Base-by-base conservation (phyloP, 37 sponge, comb jelly and placozoan genomes). In the Chondrilla cf. caribensis region DNA sequence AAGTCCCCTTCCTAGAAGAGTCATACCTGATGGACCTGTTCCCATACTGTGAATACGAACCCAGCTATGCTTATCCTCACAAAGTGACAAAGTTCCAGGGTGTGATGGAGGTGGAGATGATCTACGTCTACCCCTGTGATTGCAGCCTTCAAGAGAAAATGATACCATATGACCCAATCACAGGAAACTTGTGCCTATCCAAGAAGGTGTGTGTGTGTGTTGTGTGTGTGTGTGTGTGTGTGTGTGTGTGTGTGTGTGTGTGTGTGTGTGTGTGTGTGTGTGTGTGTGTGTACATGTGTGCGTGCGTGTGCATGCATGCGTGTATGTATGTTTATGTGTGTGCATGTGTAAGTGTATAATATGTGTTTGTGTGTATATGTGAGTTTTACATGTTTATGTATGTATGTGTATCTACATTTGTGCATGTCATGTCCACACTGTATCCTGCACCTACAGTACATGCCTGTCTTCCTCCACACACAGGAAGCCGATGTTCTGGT, bases 1-100 rank as follows among this genome's bases (percentile, higher is more conserved):
- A 3, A n/a, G 44, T 73, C 43, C 76, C 76, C 2, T 73, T 73
- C 25, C 76, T 73, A 9, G 43, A 73, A 7, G 76, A 73, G 6
- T 73, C 76, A 22, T 73, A 36, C 14, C 76, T 73, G 2, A n/a
- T n/a, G 24, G 44, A 65, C 29, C 64, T 89, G 29, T 40, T 89
- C 42, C 89, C 86, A 9, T 19, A 2, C 41, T 89, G 89, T 78
- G 78, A 85, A 11, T 89, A 79, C 79, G 55, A 78, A 21, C 72
- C 89, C 1, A 24, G 31, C 9, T 84, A 84, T 47, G 82, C 60
- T 14, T 18, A 58, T 9, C 68, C 38, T 57, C 82, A 72, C 47
- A 22, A 77, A 0, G 58, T 87, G 43, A 78, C 57, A 22, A 7
- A 0, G 2, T 87, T 81, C 80, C 32, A 26, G 0, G 88, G 88